Evolutionary conservation across 64 coral and sea anemone species (phyloP).

Genomic region (Trachythela sp.): DNA sequence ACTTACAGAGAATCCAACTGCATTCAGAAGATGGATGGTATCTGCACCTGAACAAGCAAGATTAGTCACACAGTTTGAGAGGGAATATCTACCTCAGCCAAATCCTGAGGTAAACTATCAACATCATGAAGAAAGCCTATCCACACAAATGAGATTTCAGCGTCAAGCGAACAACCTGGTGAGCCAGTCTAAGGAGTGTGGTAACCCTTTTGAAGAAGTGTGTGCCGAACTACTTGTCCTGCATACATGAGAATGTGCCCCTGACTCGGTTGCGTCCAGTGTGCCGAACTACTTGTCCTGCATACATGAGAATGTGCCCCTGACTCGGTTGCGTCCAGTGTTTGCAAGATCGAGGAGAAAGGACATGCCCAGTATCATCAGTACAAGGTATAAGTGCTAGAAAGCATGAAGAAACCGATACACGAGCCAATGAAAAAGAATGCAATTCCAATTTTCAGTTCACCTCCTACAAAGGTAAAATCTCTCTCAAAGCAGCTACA

Average conservation of each 20-base stretch:
- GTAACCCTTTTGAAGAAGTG: not conserved
- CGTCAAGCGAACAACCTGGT: too few relatives aligned
- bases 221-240: not conserved
- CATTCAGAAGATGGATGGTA: not conserved
- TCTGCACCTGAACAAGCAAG: not conserved
- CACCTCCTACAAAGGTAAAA: constrained; percentile 2
- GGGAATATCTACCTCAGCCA: not conserved
- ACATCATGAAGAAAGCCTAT: too few relatives aligned
- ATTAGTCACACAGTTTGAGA: not conserved
- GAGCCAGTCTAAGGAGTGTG: not conserved
- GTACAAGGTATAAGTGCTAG: too few relatives aligned
- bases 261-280: too few relatives aligned
- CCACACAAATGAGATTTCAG: too few relatives aligned
- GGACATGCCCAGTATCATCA: too few relatives aligned
- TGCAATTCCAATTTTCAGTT: constrained; percentile 23
- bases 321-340: too few relatives aligned
- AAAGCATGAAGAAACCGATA: too few relatives aligned
- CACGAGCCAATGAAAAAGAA: constrained; percentile 52
- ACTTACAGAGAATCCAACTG: constrained; percentile 20
- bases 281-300: not conserved
- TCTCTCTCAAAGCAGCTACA: constrained; percentile 11
- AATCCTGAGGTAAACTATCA: not conserved
- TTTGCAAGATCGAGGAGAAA: too few relatives aligned
- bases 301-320: too few relatives aligned
- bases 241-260: too few relatives aligned